These are phyloP conservation scores for Formica selysi DNA, from an alignment of 1,140 invertebrate genomes.

Conservation along the genomic window DNA sequence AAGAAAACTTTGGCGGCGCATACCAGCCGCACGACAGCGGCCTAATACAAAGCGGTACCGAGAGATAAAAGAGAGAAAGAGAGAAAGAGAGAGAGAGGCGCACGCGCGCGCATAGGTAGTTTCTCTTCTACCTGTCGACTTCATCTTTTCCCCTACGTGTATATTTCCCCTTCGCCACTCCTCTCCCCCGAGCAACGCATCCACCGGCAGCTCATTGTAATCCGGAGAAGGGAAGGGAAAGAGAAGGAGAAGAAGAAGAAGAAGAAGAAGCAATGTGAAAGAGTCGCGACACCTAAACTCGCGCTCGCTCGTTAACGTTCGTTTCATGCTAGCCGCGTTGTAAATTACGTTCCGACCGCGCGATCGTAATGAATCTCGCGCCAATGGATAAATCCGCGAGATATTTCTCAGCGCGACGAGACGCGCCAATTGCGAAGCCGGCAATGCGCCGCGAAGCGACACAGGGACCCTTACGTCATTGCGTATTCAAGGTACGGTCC, in stretches of 20 bases:
- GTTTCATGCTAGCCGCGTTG: slow-evolving; percentile 58
- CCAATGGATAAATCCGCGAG: slow-evolving; percentile 62
- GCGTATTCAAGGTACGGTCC: slow-evolving; percentile 81
- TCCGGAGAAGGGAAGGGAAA: slow-evolving; percentile 11
- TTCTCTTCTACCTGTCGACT: slow-evolving; percentile 71
- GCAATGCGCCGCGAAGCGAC: slow-evolving; percentile 47
- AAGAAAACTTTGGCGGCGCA: slow-evolving; percentile 72
- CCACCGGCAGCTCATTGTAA: slow-evolving; percentile 64
- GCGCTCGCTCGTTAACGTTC: slow-evolving; percentile 75
- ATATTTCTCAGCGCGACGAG: slow-evolving; percentile 54
- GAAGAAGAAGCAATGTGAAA: slow-evolving; percentile 43
- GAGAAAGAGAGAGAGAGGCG: slow-evolving; percentile 62
- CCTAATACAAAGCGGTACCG: slow-evolving; percentile 70
- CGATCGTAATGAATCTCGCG: slow-evolving; percentile 77
- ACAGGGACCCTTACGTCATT: slow-evolving; percentile 79
- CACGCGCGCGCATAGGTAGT: slow-evolving; percentile 68
- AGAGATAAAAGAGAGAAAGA: slow-evolving; percentile 71
- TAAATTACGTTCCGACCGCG: slow-evolving; percentile 73
- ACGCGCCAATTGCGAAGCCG: slow-evolving; percentile 20
- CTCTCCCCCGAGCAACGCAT: slow-evolving; percentile 40
- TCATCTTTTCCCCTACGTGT: slow-evolving; percentile 69
- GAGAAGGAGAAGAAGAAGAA: slow-evolving; percentile 39
- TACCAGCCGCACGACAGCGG: slow-evolving; percentile 71
- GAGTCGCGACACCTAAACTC: slow-evolving; percentile 69
- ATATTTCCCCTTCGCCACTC: slow-evolving; percentile 50